Base-by-base conservation (phyloP, 1,140 invertebrate species). In the Megalopta genalis region DNA sequence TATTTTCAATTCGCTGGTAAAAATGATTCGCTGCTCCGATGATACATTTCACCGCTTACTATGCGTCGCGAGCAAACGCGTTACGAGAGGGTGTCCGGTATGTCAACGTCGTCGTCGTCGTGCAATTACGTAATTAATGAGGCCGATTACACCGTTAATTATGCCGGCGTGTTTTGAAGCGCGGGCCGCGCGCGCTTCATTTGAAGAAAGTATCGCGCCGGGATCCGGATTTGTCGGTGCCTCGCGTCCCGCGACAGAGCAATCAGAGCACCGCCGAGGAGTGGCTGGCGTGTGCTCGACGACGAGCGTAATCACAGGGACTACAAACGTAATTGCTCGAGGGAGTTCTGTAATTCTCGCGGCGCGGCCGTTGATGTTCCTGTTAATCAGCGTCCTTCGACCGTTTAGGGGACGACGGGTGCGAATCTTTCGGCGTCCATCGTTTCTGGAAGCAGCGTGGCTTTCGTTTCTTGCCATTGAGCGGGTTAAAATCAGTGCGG, bases 311-410 rank as follows among this genome's bases (percentile, higher is more conserved):
- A 67, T 67, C 52, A 23, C 18, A 63, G 32, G 60, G 60, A 77
- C 32, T 37, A 49, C 69, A 62, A n/a, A 77, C 16, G 16, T 39
- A 70, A 77, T 70, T 62, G 59, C 27, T 18, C 2, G 12, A 16
- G 37, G 21, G 5, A 8, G 4, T 14, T 42, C 9, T 27, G 16
- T 23, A 23, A 54, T 54, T 23, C n/a, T n/a, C n/a, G 0, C 16
- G 10, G n/a, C 23, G 62, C 14, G 8, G 16, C 18, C 23, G 18
- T 6, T 52, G 57, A 75, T 32, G 39, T 67, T 57, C 32, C 18
- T 42, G 2, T 16, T 42, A 25, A n/a, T 27, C 23, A 62, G 4
- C 10, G 27, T 27, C 7, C 23, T 27, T 21, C 59, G 59, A 14
- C 59, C 12, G 14, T 27, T 62, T 62, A 62, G 46, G 37, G 25